phyloP scores from a whole-genome alignment of 1,140 invertebrate species.

The Cotesia typhae region DNA sequence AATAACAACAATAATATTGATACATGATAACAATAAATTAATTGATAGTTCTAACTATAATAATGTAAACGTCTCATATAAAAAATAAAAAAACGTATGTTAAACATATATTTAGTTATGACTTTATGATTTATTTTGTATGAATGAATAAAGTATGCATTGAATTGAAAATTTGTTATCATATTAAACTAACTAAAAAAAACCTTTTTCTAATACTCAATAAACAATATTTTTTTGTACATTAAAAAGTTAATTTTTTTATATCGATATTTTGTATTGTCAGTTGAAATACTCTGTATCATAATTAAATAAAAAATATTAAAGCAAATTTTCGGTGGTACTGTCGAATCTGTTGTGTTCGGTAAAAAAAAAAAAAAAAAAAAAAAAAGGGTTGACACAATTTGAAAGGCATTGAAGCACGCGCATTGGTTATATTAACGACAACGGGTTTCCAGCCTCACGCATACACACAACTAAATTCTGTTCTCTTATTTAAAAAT shows the following conservation, averaged over 20 bases:
- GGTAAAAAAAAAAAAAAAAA: too few relatives aligned
- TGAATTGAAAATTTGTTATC: background rate
- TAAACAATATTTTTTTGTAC: too few relatives aligned
- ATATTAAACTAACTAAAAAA: too few relatives aligned
- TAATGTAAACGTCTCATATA: background rate
- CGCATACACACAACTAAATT: conserved; percentile 20
- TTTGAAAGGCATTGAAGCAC: conserved; percentile 51
- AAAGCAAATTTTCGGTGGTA: too few relatives aligned
- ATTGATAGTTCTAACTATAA: background rate
- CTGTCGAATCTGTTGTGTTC: too few relatives aligned
- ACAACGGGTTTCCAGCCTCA: conserved; percentile 42
- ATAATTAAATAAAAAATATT: too few relatives aligned
- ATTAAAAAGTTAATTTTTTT: too few relatives aligned
- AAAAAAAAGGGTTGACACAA: conserved; percentile 28
- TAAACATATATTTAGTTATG: background rate
- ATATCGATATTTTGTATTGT: too few relatives aligned
- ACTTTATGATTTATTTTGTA: background rate
- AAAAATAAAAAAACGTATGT: background rate
- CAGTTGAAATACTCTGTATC: too few relatives aligned
- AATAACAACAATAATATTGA: too few relatives aligned
- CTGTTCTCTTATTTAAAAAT: background rate
- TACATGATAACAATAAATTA: background rate
- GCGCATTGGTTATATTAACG: conserved; percentile 47
- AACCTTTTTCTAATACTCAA: too few relatives aligned
- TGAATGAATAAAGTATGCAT: background rate